Evolutionary conservation across 2,888 invertebrate species (phyloP), one percentile per base, ranked within the genome.

Genomic region (Arrhopalites spinosus): DNA sequence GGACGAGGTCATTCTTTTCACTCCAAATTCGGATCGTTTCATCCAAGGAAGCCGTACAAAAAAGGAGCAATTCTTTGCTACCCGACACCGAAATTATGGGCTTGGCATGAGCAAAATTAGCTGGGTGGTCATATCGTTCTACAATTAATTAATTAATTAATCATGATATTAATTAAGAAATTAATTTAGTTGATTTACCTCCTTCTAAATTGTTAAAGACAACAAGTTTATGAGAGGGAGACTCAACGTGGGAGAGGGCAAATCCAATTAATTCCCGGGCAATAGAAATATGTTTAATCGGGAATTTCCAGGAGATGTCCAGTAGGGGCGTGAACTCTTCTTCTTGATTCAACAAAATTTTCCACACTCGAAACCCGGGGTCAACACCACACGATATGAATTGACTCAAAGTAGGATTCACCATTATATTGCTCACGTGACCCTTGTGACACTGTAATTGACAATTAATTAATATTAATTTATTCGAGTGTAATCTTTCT

Each of bases 281-380:
- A 15, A 78, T 17, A 3, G 78, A 66, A 15, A 79, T 77, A n/a
- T 80, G 78, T 20, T 61, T 36, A 2, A 83, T 79, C 1, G 83
- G 79, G 67, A 69, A 78, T 47, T 81, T 80, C 83, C 83, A 83
- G 0, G 80, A 70, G 30, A 82, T 78, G 30, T 83, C 82, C 13
- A 83, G 71, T n/a, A 83, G 77, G 1, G 83, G 83, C 0, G 80
- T 64, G 63, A 82, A 82, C n/a, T 83, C 83, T 13, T 81, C 82
- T 0, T 80, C 80, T 67, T 79, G 74, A 29, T 77, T 76, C 0
- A 79, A 1, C n/a, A 67, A 53, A 20, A 81, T 75, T 59, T 83
- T 83, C 83, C 83, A 83, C 15, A 83, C 61, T 1, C 83, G 73
- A 43, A 83, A 59, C 2, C 77, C 77, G 1, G 83, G 83, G 30